Evolutionary conservation across 2,888 invertebrate species (phyloP), one percentile per base, ranked within the genome.

Genomic region (Cephalotes varians): DNA sequence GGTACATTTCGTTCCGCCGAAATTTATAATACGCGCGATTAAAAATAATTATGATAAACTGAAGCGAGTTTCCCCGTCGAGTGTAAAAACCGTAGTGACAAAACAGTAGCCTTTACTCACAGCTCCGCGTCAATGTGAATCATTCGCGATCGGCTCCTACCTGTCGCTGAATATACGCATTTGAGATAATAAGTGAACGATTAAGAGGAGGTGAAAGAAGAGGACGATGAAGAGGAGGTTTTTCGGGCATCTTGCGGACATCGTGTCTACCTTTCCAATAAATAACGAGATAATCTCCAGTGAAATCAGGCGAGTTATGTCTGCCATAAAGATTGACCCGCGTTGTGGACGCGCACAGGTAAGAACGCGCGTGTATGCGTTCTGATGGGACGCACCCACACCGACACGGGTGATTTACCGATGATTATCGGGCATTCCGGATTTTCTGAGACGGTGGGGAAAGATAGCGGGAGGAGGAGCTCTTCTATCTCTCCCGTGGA

Each of bases 221-320:
- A 44, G 51, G 51, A 47, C 65, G 64, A 69, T 21, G 64, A 80
- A 44, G 80, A 80, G 71, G 58, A 84, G 81, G 80, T 90, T 87
- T 91, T 91, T 91, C 86, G 91, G 89, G 86, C 87, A 89, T 86
- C 82, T 86, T 86, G 89, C 91, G 88, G 91, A 91, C 90, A 90
- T 88, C 90, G 87, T 88, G 90, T 88, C 86, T 86, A 89, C 89
- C 92, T 93, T 93, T 92, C 92, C 92, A 93, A 94, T 94, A 94
- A 94, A 94, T 93, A 94, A 94, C 92, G 86, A 92, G 94, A 94
- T 94, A 93, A 94, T 94, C 93, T 93, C 90, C 87, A 89, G 92
- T 93, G 93, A 93, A 94, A 94, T 93, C 93, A 93, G 91, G 91
- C 93, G 91, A 94, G 93, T 93, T 93, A 93, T 93, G 92, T 90